Conservation (phyloP, 2,797 vertebrate species). For the Melanotaenia boesemani region DNA sequence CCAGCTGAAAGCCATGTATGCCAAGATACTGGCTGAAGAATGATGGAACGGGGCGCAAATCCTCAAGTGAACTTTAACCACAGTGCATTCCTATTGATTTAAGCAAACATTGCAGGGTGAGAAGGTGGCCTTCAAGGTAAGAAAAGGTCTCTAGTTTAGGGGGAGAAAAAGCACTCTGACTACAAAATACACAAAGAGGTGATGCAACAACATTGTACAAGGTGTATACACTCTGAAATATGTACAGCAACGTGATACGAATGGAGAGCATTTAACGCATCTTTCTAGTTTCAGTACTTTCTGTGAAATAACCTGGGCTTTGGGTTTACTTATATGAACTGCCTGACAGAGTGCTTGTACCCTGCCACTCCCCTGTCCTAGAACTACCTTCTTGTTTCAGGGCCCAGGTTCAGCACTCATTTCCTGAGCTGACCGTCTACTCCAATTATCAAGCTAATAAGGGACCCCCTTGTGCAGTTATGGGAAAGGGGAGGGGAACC, state of each 20-base stretch:
- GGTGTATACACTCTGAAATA: neutral
- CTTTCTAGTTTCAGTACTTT: neutral
- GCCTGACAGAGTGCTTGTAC: constrained; percentile 30
- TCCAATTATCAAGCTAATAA: constrained; percentile 93
- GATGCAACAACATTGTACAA: constrained; percentile 25
- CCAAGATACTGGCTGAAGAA: constrained; percentile 25
- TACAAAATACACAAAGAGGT: constrained; percentile 35
- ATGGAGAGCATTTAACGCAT: neutral
- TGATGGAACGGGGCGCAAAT: constrained; percentile 60
- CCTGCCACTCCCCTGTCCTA: constrained; percentile 43
- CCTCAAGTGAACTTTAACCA: constrained; percentile 78
- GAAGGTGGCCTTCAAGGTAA: constrained; percentile 61
- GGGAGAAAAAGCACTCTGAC: constrained; percentile 17
- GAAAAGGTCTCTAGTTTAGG: constrained; percentile 23
- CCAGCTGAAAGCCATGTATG: constrained; percentile 29
- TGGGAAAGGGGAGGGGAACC: constrained; percentile 56
- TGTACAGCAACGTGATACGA: neutral
- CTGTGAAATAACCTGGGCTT: constrained; percentile 2
- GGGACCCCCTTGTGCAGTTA: constrained; percentile 83
- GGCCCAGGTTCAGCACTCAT: constrained; percentile 87
- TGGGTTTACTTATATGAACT: constrained; percentile 14
- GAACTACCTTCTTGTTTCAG: constrained; percentile 52
- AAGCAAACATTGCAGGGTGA: constrained; percentile 70
- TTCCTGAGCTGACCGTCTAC: constrained; percentile 91
- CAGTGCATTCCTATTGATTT: constrained; percentile 75